Evolutionary conservation across 1,140 invertebrate species (phyloP).

Genomic region (Macrotrachela quadricornifera): DNA sequence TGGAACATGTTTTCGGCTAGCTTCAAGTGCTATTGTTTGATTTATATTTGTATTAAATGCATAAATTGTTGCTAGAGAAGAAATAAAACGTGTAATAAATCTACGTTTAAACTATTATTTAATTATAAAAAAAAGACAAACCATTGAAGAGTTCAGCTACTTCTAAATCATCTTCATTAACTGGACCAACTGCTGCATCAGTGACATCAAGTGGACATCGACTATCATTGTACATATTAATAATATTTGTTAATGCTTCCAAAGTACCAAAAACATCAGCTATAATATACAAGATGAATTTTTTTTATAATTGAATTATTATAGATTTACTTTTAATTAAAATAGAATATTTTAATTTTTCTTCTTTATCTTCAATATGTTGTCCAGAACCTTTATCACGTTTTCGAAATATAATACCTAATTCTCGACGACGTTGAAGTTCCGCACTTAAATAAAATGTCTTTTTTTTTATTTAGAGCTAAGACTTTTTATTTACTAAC

Average conservation of each 20-base stretch:
- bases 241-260: conserved; percentile 71
- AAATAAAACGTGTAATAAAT: conserved; percentile 9
- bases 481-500: no score
- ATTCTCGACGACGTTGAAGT: neutral
- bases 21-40: conserved; percentile 30
- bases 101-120: neutral
- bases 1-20: conserved; percentile 35
- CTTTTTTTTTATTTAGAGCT: no score
- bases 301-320: neutral
- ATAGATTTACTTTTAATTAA: neutral
- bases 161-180: conserved; percentile 61
- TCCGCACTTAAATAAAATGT: conserved; percentile 2
- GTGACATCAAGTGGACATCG: conserved; percentile 59
- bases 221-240: conserved; percentile 60
- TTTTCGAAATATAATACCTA: neutral
- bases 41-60: conserved; percentile 52
- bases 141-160: conserved; percentile 58
- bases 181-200: conserved; percentile 63
- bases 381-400: neutral
- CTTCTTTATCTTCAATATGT: neutral
- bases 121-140: conserved; percentile 15
- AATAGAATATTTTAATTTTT: neutral
- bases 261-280: conserved; percentile 44
- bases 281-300: conserved; percentile 8
- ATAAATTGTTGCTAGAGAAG: conserved; percentile 50